Conservation (phyloP, 2,888 invertebrate genomes). For the Apamea anceps region DNA sequence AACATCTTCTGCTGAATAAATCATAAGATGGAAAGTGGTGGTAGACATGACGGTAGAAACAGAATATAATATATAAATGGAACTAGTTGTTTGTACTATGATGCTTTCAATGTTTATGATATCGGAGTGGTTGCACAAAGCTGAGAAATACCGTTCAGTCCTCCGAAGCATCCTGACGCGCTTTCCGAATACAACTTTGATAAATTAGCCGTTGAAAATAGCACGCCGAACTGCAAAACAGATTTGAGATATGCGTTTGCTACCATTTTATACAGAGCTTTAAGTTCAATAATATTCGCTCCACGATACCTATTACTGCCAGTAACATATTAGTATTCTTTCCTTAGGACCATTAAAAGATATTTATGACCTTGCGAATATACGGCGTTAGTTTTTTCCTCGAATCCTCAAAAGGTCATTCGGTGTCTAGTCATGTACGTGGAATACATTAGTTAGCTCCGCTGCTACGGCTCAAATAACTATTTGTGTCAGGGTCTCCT, state of each 20-base stretch:
- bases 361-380: constrained; percentile 61
- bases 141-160: constrained; percentile 19
- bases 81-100: background rate
- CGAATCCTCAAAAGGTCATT: constrained; percentile 69
- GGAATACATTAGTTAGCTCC: constrained; percentile 66
- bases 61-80: constrained; percentile 5
- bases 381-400: constrained; percentile 57
- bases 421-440: constrained; percentile 59
- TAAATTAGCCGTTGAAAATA: constrained; percentile 52
- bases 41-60: background rate
- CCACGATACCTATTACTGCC: constrained; percentile 29
- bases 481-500: constrained; percentile 67
- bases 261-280: constrained; percentile 6
- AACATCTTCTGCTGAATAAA: background rate
- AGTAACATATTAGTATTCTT: constrained; percentile 54
- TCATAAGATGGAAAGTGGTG: constrained; percentile 27
- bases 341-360: constrained; percentile 44
- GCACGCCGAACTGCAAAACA: constrained; percentile 22
- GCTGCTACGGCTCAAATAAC: constrained; percentile 52
- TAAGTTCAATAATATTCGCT: constrained; percentile 30
- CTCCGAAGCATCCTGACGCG: constrained; percentile 11
- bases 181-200: constrained; percentile 43
- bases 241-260: constrained; percentile 26
- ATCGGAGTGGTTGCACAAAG: constrained; percentile 16
- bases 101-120: constrained; percentile 23